phyloP scores from a whole-genome alignment of 2,888 invertebrate species.

The Liopterus haemorrhoidalis region DNA sequence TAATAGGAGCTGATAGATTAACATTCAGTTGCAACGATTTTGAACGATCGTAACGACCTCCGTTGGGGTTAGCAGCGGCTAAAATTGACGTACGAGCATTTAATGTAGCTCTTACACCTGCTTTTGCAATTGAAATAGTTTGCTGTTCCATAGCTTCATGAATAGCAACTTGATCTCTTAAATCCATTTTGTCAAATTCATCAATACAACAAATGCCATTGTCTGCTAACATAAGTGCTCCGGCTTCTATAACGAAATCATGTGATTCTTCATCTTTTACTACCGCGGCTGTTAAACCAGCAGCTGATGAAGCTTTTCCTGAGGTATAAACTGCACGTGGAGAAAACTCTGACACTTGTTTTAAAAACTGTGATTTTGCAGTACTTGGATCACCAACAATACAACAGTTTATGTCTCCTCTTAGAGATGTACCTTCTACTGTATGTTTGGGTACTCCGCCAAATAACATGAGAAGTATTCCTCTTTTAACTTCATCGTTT shows the following conservation, averaged over 20 bases:
- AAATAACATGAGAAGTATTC: constrained; percentile 81
- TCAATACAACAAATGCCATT: constrained; percentile 99
- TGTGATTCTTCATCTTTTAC: constrained; percentile 96
- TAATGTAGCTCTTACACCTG: constrained; percentile 92
- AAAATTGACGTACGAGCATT: constrained; percentile 97
- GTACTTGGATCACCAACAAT: constrained; percentile 99
- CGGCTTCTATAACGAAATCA: constrained; percentile 99
- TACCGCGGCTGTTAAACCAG: constrained; percentile 97
- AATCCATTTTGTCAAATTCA: constrained; percentile 99
- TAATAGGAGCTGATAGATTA: constrained; percentile 88
- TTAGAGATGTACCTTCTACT: constrained; percentile 79
- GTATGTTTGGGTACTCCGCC: constrained; percentile 96
- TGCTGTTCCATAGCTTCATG: constrained; percentile 99
- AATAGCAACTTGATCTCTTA: constrained; percentile 94
- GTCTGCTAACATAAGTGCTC: constrained; percentile 98
- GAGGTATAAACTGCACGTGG: constrained; percentile 97
- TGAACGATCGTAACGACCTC: constrained; percentile 92
- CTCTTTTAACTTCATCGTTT: constrained; percentile 91
- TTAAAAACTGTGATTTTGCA: constrained; percentile 94
- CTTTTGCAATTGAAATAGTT: constrained; percentile 97
- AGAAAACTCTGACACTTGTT: constrained; percentile 87
- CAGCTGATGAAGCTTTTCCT: constrained; percentile 96
- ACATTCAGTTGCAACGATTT: constrained; percentile 95
- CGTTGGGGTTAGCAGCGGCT: constrained; percentile 96
- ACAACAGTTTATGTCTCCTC: constrained; percentile 97